Base-by-base conservation (phyloP, 2,888 invertebrate species). In the Carabus problematicus region DNA sequence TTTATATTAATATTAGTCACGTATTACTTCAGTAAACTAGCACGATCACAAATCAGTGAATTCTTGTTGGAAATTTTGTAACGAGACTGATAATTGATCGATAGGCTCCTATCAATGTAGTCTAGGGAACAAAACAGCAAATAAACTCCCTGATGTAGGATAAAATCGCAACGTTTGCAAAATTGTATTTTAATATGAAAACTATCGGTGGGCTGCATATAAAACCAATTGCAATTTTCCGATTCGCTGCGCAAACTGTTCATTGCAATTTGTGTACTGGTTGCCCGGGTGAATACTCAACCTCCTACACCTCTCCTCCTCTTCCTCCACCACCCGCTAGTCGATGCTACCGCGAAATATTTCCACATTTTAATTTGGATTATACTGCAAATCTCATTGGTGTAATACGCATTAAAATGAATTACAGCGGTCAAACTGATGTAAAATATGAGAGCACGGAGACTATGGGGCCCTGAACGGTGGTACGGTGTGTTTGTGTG, bases 141-240 rank as follows among this genome's bases (percentile, higher is more conserved):
- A 29, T 29, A 29, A 29, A 29, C 29, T 29, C 29, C 29, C 29
- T 6, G 29, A 6, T 29, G 29, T 29, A 29, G 49, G 49, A 18
- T 16, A 49, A 49, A 49, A n/a, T 49, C n/a, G 49, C 49, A 49
- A 49, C 8, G 14, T 12, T 18, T 8, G 49, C 49, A 49, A 49
- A 49, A n/a, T 18, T 7, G n/a, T n/a, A 49, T 49, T 49, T 49
- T 49, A 49, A 49, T 49, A 49, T 49, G 49, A 49, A 49, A 49
- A 49, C 49, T 49, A 49, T 49, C 49, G 49, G 14, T 49, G 14
- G 14, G 49, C 49, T 18, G 49, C 18, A 49, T 49, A 49, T 49
- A 49, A 55, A 55, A 55, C 55, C 55, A 18, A 55, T 55, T 55
- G 55, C 55, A 55, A 55, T 55, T 55, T 55, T 55, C 55, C 55